Percentiles rank a stretch among this genome's conserved stretches.
Evolutionary conservation across 2,797 vertebrate genomes (phyloP).

Genomic region (Siniperca undulata): DNA sequence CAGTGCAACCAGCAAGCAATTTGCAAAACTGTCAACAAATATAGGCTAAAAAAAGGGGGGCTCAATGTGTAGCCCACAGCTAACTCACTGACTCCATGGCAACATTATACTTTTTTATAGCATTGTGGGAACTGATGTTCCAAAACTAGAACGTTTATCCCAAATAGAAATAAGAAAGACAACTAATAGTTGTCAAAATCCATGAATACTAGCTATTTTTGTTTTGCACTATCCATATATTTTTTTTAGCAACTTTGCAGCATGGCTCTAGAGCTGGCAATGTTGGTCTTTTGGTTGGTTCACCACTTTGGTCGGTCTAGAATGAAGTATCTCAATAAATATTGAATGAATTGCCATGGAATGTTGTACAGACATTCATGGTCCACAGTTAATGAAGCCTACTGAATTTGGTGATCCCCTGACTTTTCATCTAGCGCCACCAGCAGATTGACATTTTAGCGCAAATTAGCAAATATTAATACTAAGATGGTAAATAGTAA

Average conservation of each 20-base stretch:
- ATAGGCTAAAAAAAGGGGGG: background rate
- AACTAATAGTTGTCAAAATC: background rate
- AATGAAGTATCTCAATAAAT: background rate
- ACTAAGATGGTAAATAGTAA: too few relatives aligned
- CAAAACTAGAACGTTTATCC: background rate
- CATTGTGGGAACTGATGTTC: background rate
- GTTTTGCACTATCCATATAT: background rate
- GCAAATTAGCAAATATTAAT: background rate
- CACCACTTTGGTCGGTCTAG: background rate
- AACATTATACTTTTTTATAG: background rate
- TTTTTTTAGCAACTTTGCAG: too few relatives aligned
- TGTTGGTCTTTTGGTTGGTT: background rate
- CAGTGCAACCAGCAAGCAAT: background rate
- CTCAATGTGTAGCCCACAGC: background rate
- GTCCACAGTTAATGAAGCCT: too few relatives aligned
- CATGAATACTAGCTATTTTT: background rate
- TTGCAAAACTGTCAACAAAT: background rate
- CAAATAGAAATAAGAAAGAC: background rate
- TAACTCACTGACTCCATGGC: background rate
- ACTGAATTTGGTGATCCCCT: background rate
- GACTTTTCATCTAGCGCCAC: background rate
- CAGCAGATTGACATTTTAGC: background rate
- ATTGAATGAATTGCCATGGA: too few relatives aligned
- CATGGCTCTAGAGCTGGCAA: background rate
- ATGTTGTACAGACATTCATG: too few relatives aligned